Evolutionary conservation across 2,797 vertebrate genomes (phyloP).

Genomic region (Pseudochirops cupreus): DNA sequence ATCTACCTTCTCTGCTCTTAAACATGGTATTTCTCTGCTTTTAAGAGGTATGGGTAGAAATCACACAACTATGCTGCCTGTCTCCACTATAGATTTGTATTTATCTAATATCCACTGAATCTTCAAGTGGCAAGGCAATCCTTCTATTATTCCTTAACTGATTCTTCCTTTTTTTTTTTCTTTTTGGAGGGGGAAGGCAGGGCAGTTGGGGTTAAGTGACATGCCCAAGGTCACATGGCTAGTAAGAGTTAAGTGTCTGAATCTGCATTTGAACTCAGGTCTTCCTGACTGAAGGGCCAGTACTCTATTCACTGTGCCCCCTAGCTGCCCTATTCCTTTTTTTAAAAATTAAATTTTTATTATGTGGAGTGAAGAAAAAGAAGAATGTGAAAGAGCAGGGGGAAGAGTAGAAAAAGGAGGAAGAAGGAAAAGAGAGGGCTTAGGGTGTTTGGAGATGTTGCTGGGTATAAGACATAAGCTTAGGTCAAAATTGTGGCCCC

Average conservation of each 20-base stretch:
- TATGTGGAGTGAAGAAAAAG: neutral
- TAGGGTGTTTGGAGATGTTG: neutral
- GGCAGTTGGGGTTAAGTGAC: too few species aligned
- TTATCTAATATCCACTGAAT: neutral
- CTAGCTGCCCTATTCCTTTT: too few species aligned
- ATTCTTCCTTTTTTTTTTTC: neutral
- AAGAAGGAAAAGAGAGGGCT: neutral
- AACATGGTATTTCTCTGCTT: neutral
- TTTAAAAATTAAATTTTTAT: neutral
- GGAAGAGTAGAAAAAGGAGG: neutral
- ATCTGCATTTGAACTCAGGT: too few species aligned
- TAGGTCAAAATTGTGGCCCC: neutral
- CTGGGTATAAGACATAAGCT: neutral
- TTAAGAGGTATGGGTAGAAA: neutral
- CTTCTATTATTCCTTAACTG: neutral
- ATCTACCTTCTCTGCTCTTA: neutral
- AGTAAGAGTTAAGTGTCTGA: too few species aligned
- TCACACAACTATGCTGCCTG: neutral
- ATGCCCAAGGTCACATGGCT: too few species aligned
- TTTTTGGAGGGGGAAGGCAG: neutral
- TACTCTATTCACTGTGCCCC: too few species aligned
- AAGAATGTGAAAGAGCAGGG: neutral
- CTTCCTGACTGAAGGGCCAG: too few species aligned
- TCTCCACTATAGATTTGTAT: neutral
- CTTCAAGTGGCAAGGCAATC: neutral